Evolutionary conservation across 2,113 vertebrate genomes (phyloP).

Genomic region (Heptranchias perlo): DNA sequence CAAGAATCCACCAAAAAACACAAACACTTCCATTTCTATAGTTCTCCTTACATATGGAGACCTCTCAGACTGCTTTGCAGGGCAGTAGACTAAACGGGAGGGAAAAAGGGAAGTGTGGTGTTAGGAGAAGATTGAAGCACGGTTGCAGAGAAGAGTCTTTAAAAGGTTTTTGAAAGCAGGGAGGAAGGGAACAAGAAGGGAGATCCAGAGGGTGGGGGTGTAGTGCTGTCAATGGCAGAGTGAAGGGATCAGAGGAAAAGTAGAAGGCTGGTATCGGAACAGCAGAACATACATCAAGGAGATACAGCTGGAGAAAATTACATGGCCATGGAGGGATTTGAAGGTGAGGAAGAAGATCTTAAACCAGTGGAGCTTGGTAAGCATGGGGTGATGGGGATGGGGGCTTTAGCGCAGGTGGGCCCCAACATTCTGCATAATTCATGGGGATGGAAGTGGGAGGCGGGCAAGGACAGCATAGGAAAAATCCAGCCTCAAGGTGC

Average conservation of each 20-base stretch:
- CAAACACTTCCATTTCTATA: background rate
- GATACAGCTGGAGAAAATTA: background rate
- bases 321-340: background rate
- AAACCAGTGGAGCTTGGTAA: background rate
- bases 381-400: no score
- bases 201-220: background rate
- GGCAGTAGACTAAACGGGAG: background rate
- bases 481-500: no score
- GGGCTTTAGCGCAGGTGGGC: no score
- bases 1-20: background rate
- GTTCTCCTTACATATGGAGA: background rate
- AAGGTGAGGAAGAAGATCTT: background rate
- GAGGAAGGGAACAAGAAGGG: background rate
- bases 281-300: background rate
- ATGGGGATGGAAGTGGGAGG: no score
- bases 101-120: background rate
- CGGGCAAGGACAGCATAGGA: no score
- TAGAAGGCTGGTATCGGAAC: background rate
- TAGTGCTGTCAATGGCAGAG: background rate
- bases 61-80: background rate
- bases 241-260: background rate
- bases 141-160: background rate
- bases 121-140: background rate
- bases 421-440: no score
- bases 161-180: background rate